These are phyloP conservation scores for Drosophila takahashii DNA, from an alignment of 1,140 invertebrate genomes.

Conservation along the genomic window DNA sequence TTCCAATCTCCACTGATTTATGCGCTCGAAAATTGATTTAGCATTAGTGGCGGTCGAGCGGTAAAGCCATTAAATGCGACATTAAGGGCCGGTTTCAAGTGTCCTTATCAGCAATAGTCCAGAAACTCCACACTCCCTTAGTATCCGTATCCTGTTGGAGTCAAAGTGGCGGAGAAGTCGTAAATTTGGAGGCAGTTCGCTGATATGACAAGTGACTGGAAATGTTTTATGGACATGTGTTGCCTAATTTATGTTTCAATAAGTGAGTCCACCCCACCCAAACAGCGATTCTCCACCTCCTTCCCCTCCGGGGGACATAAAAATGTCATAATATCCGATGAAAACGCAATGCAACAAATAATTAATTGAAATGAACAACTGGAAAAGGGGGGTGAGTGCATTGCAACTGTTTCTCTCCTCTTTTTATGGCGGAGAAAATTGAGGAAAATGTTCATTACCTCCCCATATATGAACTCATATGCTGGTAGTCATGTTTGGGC, in stretches of 20 bases:
- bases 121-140: slow-evolving; percentile 16
- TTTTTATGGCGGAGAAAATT: slow-evolving; percentile 23
- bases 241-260: slow-evolving; percentile 82
- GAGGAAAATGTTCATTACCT: slow-evolving; percentile 35
- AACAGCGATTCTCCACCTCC: slow-evolving; percentile 29
- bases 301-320: slow-evolving; percentile 49
- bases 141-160: slow-evolving; percentile 11
- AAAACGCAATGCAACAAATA: slow-evolving; percentile 72
- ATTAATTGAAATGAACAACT: slow-evolving; percentile 61
- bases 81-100: slow-evolving; percentile 60
- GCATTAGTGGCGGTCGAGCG: slow-evolving; percentile 37
- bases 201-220: slow-evolving; percentile 76
- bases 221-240: slow-evolving; percentile 75
- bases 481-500: slow-evolving; percentile 49
- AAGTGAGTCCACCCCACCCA: slow-evolving; percentile 23
- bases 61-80: slow-evolving; percentile 50
- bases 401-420: slow-evolving; percentile 34
- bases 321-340: slow-evolving; percentile 78
- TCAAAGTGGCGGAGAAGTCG: slow-evolving; percentile 50
- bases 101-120: slow-evolving; percentile 43
- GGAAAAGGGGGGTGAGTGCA: slow-evolving; percentile 11
- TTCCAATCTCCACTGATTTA: slow-evolving; percentile 59
- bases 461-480: slow-evolving; percentile 30
- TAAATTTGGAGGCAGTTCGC: slow-evolving; percentile 55
- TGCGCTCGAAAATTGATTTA: slow-evolving; percentile 72